Conservation (phyloP, 1,140 invertebrate species). For the Latrodectus geometricus region DNA sequence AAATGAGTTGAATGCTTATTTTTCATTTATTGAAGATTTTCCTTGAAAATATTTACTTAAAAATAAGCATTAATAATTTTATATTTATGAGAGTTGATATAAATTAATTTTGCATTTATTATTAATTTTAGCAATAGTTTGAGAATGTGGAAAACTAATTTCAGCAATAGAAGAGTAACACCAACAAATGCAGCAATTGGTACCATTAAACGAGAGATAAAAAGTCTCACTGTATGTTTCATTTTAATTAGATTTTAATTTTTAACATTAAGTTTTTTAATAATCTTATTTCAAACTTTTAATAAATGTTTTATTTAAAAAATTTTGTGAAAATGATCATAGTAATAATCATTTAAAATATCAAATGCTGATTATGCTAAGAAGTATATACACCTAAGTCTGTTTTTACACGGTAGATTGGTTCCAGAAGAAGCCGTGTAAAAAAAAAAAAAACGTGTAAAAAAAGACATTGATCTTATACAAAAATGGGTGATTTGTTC, state of each 20-base stretch:
- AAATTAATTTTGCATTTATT: constrained; percentile 67
- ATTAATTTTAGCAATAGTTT: constrained; percentile 77
- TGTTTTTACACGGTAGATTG: no score
- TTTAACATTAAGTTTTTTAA: constrained; percentile 72
- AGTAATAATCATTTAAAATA: no score
- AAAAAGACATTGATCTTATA: no score
- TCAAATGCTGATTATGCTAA: no score
- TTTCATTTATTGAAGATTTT: neutral
- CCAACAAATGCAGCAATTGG: constrained; percentile 77
- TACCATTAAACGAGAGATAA: constrained; percentile 69
- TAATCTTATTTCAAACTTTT: constrained; percentile 64
- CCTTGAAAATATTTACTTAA: no score
- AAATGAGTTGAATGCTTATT: neutral
- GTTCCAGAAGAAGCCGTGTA: no score
- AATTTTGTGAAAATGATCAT: neutral
- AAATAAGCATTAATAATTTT: no score
- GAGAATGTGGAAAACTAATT: constrained; percentile 82
- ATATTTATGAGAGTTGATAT: constrained; percentile 69
- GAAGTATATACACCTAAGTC: no score
- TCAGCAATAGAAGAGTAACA: constrained; percentile 76
- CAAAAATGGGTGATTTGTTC: no score
- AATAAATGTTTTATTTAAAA: neutral
- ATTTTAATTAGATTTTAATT: neutral
- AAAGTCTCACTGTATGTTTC: constrained; percentile 67
- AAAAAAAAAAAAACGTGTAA: no score